Percentiles rank a stretch among this genome's conserved stretches.
Evolutionary conservation across 2,888 invertebrate species (phyloP).

Genomic region (Chrysomela aeneicollis): DNA sequence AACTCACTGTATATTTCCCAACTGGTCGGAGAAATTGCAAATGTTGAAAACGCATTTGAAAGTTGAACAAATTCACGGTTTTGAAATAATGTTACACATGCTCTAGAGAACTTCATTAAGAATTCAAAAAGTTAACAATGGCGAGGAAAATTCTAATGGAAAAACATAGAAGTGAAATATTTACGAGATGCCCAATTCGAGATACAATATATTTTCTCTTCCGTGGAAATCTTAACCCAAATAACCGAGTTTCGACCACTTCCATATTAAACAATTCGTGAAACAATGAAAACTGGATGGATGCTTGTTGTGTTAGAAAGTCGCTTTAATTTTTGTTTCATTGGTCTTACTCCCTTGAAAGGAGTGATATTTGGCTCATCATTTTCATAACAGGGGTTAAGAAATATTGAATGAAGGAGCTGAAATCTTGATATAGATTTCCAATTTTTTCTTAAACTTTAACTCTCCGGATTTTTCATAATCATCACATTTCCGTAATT

Average conservation of each 20-base stretch:
- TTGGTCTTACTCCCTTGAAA: not conserved
- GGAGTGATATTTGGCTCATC: no score
- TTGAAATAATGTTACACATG: not conserved
- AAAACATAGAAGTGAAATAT: slow-evolving; percentile 7
- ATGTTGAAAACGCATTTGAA: no score
- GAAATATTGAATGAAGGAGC: not conserved
- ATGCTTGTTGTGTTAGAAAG: not conserved
- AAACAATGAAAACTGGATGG: not conserved
- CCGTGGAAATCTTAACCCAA: not conserved
- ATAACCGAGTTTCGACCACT: not conserved
- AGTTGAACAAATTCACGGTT: no score
- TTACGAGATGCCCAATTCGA: not conserved
- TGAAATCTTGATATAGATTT: not conserved
- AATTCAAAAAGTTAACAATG: slow-evolving; percentile 16
- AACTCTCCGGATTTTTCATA: no score
- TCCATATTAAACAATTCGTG: not conserved
- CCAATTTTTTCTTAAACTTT: no score
- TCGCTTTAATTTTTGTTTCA: not conserved
- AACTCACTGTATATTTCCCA: no score
- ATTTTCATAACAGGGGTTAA: not conserved
- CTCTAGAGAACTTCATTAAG: not conserved
- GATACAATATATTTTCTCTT: not conserved
- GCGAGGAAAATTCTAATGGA: slow-evolving; percentile 10
- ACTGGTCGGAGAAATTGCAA: no score
- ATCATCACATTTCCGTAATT: no score